Evolutionary conservation across 2,797 vertebrate genomes (phyloP).

Genomic region (Allobates femoralis): DNA sequence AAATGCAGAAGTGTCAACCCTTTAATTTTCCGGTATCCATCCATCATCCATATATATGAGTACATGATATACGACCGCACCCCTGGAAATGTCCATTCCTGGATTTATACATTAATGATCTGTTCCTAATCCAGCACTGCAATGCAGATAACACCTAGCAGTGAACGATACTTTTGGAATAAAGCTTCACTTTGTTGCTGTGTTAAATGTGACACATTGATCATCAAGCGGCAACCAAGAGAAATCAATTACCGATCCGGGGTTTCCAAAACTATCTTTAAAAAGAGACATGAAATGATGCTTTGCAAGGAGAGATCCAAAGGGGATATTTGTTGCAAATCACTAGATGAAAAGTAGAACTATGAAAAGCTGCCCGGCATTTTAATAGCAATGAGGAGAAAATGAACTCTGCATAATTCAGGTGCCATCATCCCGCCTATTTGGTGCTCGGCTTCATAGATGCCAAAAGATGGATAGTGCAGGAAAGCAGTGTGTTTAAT

Average conservation of each 20-base stretch:
- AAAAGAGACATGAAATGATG: constrained; percentile 50
- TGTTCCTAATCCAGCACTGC: background rate
- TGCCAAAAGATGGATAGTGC: constrained; percentile 67
- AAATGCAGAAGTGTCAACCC: too few relatives aligned
- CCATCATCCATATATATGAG: background rate
- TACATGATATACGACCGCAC: background rate
- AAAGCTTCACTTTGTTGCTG: constrained; percentile 16
- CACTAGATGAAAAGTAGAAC: constrained; percentile 62
- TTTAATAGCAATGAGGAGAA: constrained; percentile 68
- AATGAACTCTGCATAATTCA: constrained; percentile 71
- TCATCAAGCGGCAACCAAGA: constrained; percentile 2
- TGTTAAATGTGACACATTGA: constrained; percentile 38
- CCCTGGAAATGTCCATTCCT: background rate
- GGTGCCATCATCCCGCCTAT: constrained; percentile 67
- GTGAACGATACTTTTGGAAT: constrained; percentile 20
- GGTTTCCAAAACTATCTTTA: constrained; percentile 33
- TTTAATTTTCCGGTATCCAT: background rate
- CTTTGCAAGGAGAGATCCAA: constrained; percentile 33
- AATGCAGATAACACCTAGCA: constrained; percentile 43
- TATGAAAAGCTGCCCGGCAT: constrained; percentile 65
- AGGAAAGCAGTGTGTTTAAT: constrained; percentile 71
- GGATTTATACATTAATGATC: background rate
- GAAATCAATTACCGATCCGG: constrained; percentile 45
- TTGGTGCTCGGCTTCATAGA: constrained; percentile 66
- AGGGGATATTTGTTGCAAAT: constrained; percentile 64